Evolutionary conservation across 1,140 invertebrate genomes (phyloP).

Genomic region (Drosophila mojavensis): DNA sequence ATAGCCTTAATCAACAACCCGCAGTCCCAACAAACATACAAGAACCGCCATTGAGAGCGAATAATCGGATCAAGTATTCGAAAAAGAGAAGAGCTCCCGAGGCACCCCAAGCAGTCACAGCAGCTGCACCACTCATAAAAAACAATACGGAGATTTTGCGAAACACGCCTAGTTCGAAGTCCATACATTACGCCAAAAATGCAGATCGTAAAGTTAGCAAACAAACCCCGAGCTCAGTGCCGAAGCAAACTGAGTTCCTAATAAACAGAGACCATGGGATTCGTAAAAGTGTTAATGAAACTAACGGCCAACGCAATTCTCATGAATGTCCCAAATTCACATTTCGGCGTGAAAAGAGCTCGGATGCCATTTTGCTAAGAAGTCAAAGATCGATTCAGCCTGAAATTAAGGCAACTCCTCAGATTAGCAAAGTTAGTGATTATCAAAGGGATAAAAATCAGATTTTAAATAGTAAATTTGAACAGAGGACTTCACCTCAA

Average conservation of each 20-base stretch:
- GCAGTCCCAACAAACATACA: conserved; percentile 1
- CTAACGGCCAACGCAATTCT: not conserved
- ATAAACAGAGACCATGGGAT: conserved; percentile 21
- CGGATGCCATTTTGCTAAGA: conserved; percentile 48
- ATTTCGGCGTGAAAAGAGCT: conserved; percentile 57
- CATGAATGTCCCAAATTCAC: not conserved
- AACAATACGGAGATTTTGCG: conserved; percentile 5
- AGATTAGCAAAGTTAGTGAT: not conserved
- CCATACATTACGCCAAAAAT: conserved; percentile 39
- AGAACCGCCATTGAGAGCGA: not conserved
- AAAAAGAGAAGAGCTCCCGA: conserved; percentile 61
- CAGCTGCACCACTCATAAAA: not conserved
- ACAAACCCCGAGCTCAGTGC: not conserved
- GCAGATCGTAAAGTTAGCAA: conserved; percentile 32
- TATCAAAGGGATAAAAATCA: not conserved
- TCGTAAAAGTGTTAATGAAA: conserved; percentile 32
- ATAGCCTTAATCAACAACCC: conserved; percentile 19
- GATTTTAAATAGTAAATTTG: not conserved
- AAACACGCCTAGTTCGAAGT: conserved; percentile 1
- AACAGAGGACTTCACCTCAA: not conserved
- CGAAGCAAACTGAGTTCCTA: conserved; percentile 23
- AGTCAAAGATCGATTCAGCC: conserved; percentile 23
- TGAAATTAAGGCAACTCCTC: not conserved
- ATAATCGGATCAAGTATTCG: conserved; percentile 52
- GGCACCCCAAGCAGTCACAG: conserved; percentile 17